Conservation (phyloP, 1,140 invertebrate species). For the Periplaneta americana region DNA sequence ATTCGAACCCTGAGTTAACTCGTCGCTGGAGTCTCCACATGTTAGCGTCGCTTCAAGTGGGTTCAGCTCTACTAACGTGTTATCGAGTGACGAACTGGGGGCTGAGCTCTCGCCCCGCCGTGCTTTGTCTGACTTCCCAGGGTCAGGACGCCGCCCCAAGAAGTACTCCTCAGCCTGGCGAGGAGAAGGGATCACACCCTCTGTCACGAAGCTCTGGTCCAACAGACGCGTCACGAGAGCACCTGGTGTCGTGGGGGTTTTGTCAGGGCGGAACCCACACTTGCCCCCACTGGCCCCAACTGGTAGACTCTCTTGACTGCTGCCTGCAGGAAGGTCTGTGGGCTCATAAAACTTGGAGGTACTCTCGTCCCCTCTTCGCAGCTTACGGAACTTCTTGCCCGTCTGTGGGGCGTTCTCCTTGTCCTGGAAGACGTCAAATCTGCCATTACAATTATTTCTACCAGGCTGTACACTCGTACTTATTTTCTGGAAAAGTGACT, state of each 20-base stretch:
- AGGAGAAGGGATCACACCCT: constrained; percentile 9
- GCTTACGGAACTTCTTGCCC: constrained; percentile 30
- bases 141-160: not conserved
- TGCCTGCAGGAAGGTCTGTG: constrained; percentile 13
- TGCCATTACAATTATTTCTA: too few species aligned
- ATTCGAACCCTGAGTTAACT: not conserved
- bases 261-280: not conserved
- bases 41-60: not conserved
- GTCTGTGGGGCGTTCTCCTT: constrained; percentile 32
- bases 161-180: constrained; percentile 19
- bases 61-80: not conserved
- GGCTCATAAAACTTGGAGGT: constrained; percentile 16
- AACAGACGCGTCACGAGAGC: not conserved
- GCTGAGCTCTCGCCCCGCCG: not conserved
- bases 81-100: not conserved
- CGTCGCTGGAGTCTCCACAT: not conserved
- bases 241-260: not conserved
- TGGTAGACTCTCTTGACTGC: constrained; percentile 6
- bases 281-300: constrained; percentile 9
- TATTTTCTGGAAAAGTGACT: too few species aligned
- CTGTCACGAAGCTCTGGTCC: constrained; percentile 13
- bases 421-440: constrained; percentile 25
- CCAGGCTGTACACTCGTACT: too few species aligned
- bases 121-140: not conserved
- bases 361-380: constrained; percentile 21